Evolutionary conservation across 37 sponge, comb jelly and placozoan genomes (phyloP), one percentile per base, ranked within the genome.

Genomic region (Axinella damicornis): DNA sequence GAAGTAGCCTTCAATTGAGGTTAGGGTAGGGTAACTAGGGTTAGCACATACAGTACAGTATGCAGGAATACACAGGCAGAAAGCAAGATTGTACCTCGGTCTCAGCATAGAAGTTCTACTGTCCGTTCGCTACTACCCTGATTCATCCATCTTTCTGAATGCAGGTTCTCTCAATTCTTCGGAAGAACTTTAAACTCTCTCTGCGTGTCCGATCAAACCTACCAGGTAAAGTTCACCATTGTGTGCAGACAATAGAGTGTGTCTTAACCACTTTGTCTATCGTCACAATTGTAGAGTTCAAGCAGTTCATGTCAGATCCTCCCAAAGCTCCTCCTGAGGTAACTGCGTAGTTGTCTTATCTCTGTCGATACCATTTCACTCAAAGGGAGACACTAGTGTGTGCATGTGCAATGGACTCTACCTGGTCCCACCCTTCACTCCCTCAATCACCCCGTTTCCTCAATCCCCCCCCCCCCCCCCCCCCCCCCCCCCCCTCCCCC

Each of bases 181-280:
- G 74, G 15, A 89, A 89, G 79, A 89, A 89, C 61, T 89, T 63
- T 38, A 83, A 83, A n/a, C 66, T 89, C 20, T 78, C 83, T 0
- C 46, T 89, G 25, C 59, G 60, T 52, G 89, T 89, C 17, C 25
- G 62, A 21, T 89, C 84, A 24, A 89, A 83, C 64, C 28, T 83
- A 1, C 89, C 89, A 33, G 82, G 89, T 89, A 35, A 19, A 78
- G 24, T 1, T 36, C 35, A 14, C 27, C 13, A 69, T 46, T 46
- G 46, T 46, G 9, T n/a, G n/a, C n/a, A n/a, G n/a, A n/a, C n/a
- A n/a, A n/a, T n/a, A n/a, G n/a, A n/a, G n/a, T n/a, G n/a, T n/a
- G n/a, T n/a, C n/a, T 46, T 46, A 46, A 46, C 46, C 46, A 4
- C 46, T 30, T 55, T 20, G n/a, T n/a, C n/a, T n/a, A n/a, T n/a